Evolutionary conservation across 92 coral and sea anemone genomes (phyloP).

Genomic region (Isaurus tuberculatus): DNA sequence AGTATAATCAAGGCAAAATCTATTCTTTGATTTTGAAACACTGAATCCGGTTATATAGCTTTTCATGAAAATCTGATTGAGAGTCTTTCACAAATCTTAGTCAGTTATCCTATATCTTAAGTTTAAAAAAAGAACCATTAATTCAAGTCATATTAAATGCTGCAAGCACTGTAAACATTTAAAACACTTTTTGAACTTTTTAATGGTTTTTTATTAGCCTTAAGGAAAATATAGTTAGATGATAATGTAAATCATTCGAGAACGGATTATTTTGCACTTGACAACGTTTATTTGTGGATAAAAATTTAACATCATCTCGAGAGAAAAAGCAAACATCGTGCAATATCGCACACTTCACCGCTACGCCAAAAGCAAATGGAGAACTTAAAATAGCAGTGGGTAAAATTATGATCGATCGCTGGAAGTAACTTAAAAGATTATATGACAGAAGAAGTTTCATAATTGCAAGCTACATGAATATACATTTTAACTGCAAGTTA

Average conservation of each 20-base stretch:
- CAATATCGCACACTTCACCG: background rate
- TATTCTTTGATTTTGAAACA: no score
- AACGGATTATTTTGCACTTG: background rate
- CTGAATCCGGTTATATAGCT: no score
- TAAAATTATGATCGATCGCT: background rate
- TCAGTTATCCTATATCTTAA: no score
- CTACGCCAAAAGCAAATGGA: background rate
- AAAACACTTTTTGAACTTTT: background rate
- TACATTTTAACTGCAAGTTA: background rate
- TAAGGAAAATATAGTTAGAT: background rate
- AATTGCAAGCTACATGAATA: background rate
- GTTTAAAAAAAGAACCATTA: no score
- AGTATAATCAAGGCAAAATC: no score
- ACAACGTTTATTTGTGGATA: background rate
- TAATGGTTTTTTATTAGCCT: background rate
- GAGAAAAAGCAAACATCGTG: background rate
- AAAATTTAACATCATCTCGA: background rate
- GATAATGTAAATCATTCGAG: background rate
- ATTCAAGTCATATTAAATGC: background rate
- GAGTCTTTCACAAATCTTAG: no score
- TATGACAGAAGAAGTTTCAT: background rate
- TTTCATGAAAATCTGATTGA: no score
- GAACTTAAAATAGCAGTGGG: background rate
- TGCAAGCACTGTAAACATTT: background rate
- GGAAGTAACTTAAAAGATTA: background rate